Conservation (phyloP, 1,140 invertebrate species). For the Apis cerana region DNA sequence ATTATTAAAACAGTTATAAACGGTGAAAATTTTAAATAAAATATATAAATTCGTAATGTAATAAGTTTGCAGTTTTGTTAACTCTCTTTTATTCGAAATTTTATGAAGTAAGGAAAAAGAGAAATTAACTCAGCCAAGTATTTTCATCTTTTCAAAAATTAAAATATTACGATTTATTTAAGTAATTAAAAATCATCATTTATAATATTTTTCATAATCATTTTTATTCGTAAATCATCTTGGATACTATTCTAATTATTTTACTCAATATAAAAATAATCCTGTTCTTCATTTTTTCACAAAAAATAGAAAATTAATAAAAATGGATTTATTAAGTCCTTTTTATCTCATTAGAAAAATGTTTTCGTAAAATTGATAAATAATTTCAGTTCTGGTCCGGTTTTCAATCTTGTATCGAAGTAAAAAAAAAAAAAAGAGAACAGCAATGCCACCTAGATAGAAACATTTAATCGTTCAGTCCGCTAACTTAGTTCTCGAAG, state of each 20-base stretch:
- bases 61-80: not conserved
- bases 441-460: not conserved
- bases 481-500: constrained; percentile 17
- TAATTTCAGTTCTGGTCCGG: not conserved
- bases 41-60: not conserved
- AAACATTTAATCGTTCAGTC: not conserved
- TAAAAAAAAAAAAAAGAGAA: not conserved
- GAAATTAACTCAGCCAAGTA: not conserved
- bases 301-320: too few relatives aligned
- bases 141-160: too few relatives aligned
- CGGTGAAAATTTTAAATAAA: not conserved
- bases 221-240: too few relatives aligned
- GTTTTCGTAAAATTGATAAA: not conserved
- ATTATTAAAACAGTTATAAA: not conserved
- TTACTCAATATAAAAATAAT: too few relatives aligned
- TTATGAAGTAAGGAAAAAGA: not conserved
- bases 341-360: not conserved
- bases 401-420: not conserved
- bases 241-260: too few relatives aligned
- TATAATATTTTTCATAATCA: too few relatives aligned
- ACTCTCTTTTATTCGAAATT: not conserved
- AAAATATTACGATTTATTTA: too few relatives aligned
- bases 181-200: too few relatives aligned
- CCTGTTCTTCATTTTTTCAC: too few relatives aligned
- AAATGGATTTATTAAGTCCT: too few relatives aligned